A percentile compares a stretch with the other conserved stretches of the same genome.
Conservation (phyloP, 1,140 invertebrate genomes). For the Camponotus pennsylvanicus region DNA sequence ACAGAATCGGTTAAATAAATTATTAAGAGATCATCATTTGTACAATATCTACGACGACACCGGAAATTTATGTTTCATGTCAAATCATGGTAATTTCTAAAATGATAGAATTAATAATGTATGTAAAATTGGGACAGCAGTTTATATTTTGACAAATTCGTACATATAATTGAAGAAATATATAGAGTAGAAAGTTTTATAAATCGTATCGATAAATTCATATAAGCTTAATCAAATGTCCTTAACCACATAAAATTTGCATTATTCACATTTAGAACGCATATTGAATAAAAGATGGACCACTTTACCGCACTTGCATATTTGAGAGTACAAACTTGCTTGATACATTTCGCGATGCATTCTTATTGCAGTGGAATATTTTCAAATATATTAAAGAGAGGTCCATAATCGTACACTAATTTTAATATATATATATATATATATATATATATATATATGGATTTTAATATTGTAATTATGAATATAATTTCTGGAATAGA, state of each 20-base stretch:
- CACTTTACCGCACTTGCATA: conserved; percentile 52
- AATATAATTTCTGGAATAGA: too few relatives aligned
- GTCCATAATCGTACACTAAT: neutral
- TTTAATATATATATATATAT: neutral
- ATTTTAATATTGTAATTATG: too few relatives aligned
- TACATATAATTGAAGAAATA: conserved; percentile 1
- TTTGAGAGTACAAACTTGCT: conserved; percentile 7
- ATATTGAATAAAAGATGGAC: conserved; percentile 51
- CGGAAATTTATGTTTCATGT: neutral
- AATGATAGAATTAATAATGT: neutral
- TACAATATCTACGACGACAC: neutral
- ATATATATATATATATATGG: too few relatives aligned
- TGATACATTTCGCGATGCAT: conserved; percentile 11
- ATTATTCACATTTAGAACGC: conserved; percentile 27
- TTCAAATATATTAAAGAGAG: conserved; percentile 4
- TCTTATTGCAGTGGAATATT: conserved; percentile 21
- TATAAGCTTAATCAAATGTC: conserved; percentile 11
- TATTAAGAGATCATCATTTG: neutral
- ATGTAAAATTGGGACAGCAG: too few relatives aligned
- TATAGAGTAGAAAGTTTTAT: neutral
- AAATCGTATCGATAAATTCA: neutral
- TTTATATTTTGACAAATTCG: too few relatives aligned
- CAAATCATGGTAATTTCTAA: too few relatives aligned
- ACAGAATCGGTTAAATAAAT: neutral
- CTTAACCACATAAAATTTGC: conserved; percentile 26